Conservation (phyloP, 2,888 invertebrate species). For the Scaptodrosophila latifasciaeformis region DNA sequence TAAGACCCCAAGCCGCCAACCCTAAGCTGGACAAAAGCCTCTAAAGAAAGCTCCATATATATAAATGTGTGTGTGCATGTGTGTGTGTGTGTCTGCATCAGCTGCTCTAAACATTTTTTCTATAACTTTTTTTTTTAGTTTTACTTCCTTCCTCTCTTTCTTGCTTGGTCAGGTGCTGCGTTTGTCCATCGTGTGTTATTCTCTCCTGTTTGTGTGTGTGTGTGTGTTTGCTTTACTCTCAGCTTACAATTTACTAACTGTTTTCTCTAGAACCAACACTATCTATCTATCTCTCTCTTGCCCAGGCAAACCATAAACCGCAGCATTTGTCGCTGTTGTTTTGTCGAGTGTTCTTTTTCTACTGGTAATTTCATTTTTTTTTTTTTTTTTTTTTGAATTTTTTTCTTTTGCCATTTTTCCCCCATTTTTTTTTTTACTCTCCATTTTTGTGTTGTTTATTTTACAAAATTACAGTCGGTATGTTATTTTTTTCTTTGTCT, state of each 20-base stretch:
- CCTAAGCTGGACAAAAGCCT: slow-evolving; percentile 4
- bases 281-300: not conserved
- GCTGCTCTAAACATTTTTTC: too few species aligned
- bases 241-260: slow-evolving; percentile 64
- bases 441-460: slow-evolving; percentile 24
- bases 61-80: too few species aligned
- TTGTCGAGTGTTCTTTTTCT: not conserved
- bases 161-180: not conserved
- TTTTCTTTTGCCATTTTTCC: not conserved
- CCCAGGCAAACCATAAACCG: not conserved
- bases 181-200: slow-evolving; percentile 8
- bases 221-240: slow-evolving; percentile 31
- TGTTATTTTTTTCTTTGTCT: not conserved
- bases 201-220: slow-evolving; percentile 7
- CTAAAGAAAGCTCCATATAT: too few species aligned
- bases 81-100: too few species aligned
- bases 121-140: not conserved
- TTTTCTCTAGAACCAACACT: too few species aligned
- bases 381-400: slow-evolving; percentile 10
- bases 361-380: slow-evolving; percentile 16
- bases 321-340: not conserved
- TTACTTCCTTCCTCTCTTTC: not conserved
- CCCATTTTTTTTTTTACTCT: not conserved
- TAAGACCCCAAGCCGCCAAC: not conserved
- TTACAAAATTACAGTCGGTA: slow-evolving; percentile 39